Percentiles rank a stretch among this genome's conserved stretches.
Conservation (phyloP, 1,140 invertebrate genomes). For the Drosophila guanche region DNA sequence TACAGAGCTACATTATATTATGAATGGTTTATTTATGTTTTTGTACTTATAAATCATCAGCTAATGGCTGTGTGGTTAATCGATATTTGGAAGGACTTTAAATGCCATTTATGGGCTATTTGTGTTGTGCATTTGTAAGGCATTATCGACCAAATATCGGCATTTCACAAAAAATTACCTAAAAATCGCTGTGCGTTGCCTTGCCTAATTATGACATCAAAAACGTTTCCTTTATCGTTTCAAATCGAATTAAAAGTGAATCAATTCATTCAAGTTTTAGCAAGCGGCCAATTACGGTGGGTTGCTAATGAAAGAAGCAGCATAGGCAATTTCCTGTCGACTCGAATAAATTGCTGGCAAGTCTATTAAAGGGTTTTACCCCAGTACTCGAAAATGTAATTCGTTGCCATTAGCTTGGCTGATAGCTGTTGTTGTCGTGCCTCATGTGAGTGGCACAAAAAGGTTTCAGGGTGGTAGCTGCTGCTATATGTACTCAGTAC, state of each 20-base stretch:
- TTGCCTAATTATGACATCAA: no score
- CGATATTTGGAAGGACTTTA: no score
- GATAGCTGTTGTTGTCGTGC: slow-evolving; percentile 29
- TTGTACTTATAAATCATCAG: no score
- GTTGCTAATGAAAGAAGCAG: slow-evolving; percentile 5
- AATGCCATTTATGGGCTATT: no score
- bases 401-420: slow-evolving; percentile 26
- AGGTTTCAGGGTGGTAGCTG: not conserved
- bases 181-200: no score
- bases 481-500: not conserved
- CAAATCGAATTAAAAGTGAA: slow-evolving; percentile 1
- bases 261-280: slow-evolving; percentile 7
- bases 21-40: no score
- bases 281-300: slow-evolving; percentile 21
- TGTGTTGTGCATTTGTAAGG: no score
- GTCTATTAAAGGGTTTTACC: slow-evolving; percentile 13
- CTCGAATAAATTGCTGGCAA: slow-evolving; percentile 32
- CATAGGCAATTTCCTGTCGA: slow-evolving; percentile 35
- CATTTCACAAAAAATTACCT: no score
- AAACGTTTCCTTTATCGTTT: no score
- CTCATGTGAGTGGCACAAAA: not conserved
- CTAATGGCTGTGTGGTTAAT: no score
- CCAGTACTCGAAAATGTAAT: slow-evolving; percentile 12
- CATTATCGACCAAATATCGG: no score
- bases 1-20: no score